Conservation (phyloP, 2,797 vertebrate species). For the Etheostoma perlongum region DNA sequence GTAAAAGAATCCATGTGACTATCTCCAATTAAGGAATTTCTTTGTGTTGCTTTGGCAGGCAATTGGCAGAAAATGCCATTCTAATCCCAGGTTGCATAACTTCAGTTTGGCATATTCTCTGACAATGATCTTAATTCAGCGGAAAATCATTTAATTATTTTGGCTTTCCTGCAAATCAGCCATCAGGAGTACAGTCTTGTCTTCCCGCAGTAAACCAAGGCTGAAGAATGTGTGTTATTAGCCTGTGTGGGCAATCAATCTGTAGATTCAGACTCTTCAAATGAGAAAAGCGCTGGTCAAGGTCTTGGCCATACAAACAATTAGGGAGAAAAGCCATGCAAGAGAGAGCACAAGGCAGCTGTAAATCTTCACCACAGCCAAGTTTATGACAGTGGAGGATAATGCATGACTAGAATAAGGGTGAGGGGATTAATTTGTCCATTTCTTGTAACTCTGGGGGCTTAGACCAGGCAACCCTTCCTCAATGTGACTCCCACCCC, state of each 20-base stretch:
- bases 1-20: slow-evolving; percentile 32
- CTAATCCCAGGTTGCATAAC: slow-evolving; percentile 59
- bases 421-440: slow-evolving; percentile 80
- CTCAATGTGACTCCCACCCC: slow-evolving; percentile 49
- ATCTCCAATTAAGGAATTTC: slow-evolving; percentile 34
- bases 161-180: slow-evolving; percentile 66
- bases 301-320: slow-evolving; percentile 70
- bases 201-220: slow-evolving; percentile 51
- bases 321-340: slow-evolving; percentile 67
- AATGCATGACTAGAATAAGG: slow-evolving; percentile 71
- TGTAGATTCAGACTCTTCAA: slow-evolving; percentile 51
- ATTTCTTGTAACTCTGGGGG: slow-evolving; percentile 66
- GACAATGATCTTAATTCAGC: slow-evolving; percentile 70
- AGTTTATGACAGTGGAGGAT: slow-evolving; percentile 83
- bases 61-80: slow-evolving; percentile 30
- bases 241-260: slow-evolving; percentile 69
- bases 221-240: slow-evolving; percentile 70
- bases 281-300: slow-evolving; percentile 71
- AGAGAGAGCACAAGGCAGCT: slow-evolving; percentile 66
- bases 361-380: slow-evolving; percentile 81
- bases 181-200: slow-evolving; percentile 57
- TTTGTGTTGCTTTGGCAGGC: slow-evolving; percentile 35
- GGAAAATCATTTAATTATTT: slow-evolving; percentile 77
- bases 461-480: slow-evolving; percentile 61
- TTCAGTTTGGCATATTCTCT: slow-evolving; percentile 48